Conservation (phyloP, 2,113 vertebrate genomes). For the Sprattus sprattus region DNA sequence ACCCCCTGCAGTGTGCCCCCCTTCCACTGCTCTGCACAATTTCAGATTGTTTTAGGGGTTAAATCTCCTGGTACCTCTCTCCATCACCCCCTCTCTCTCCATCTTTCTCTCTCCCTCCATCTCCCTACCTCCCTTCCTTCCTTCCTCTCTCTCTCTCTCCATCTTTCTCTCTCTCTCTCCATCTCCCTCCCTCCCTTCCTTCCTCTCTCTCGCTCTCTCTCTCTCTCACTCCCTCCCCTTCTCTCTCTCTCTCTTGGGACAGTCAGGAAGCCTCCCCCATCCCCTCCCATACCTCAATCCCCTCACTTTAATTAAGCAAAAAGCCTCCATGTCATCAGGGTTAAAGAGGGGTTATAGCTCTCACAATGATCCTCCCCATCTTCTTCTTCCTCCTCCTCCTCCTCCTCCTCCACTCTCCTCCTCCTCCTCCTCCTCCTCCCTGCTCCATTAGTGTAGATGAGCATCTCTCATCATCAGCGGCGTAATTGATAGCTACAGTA, state of each 20-base stretch:
- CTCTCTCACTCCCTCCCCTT: neutral
- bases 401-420: neutral
- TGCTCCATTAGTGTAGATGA: neutral
- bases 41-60: neutral
- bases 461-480: neutral
- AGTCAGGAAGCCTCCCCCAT: neutral
- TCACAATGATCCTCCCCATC: neutral
- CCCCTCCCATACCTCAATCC: neutral
- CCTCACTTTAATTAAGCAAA: neutral
- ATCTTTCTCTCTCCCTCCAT: too few relatives aligned
- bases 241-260: neutral
- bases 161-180: neutral
- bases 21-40: neutral
- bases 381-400: neutral
- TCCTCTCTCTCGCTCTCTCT: neutral
- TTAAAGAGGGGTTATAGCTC: neutral
- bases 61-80: too few relatives aligned
- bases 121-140: neutral
- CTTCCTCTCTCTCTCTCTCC: neutral
- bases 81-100: neutral
- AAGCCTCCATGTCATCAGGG: neutral
- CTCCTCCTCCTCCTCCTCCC: neutral
- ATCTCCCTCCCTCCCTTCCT: neutral
- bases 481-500: neutral
- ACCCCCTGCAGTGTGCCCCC: neutral